Conservation (phyloP, 2,113 vertebrate genomes). For the Pollachius pollachius region DNA sequence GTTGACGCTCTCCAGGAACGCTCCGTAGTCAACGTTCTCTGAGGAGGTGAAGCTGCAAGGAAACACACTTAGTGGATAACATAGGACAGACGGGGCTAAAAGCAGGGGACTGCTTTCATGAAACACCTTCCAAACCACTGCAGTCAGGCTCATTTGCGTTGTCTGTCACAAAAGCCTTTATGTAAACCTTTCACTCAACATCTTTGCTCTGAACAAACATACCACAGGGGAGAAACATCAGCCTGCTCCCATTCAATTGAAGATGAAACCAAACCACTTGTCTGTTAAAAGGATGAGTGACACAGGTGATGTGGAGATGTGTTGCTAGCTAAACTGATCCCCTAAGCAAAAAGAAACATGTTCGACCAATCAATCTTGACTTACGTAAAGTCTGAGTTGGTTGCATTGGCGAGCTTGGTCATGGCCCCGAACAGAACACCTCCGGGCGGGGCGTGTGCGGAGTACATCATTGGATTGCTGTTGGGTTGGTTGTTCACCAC, state of each 20-base stretch:
- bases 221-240: background rate
- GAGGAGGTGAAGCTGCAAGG: background rate
- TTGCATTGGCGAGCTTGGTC: background rate
- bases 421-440: background rate
- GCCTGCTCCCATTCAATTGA: too few species aligned
- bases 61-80: too few species aligned
- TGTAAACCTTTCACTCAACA: too few species aligned
- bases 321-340: background rate
- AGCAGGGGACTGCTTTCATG: too few species aligned
- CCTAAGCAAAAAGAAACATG: too few species aligned
- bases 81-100: too few species aligned
- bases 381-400: background rate
- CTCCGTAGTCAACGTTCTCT: background rate
- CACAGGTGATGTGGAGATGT: background rate
- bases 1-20: background rate
- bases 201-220: background rate
- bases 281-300: background rate
- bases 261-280: too few species aligned
- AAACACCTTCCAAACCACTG: too few species aligned
- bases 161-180: too few species aligned
- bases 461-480: background rate
- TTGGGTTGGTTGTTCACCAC: background rate
- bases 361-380: too few species aligned
- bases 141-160: background rate
- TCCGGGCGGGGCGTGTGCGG: background rate